Conservation (phyloP, 2,888 invertebrate genomes). For the Lithophane ornitopus region DNA sequence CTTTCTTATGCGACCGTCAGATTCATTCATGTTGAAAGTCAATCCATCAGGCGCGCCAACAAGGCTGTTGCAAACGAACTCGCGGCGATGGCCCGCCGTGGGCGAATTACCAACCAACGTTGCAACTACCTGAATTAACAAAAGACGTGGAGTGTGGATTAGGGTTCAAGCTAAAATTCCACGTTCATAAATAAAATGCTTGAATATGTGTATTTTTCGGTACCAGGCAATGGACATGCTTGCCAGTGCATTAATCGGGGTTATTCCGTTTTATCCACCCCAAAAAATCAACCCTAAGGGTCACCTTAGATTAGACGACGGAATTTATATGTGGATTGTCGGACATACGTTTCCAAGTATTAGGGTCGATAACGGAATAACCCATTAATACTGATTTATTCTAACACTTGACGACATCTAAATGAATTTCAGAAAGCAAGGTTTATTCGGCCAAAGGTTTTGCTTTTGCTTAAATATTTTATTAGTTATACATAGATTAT, state of each 20-base stretch:
- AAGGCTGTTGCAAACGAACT: constrained; percentile 79
- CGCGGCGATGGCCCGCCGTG: constrained; percentile 72
- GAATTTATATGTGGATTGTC: too few relatives aligned
- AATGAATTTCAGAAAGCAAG: background rate
- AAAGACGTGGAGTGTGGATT: background rate
- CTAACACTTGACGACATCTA: background rate
- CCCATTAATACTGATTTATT: background rate
- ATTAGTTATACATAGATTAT: background rate
- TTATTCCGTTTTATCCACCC: too few relatives aligned
- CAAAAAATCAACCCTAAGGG: too few relatives aligned
- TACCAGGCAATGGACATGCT: background rate
- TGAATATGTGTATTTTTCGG: background rate
- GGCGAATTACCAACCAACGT: constrained; percentile 73
- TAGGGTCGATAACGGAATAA: too few relatives aligned
- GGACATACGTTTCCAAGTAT: too few relatives aligned
- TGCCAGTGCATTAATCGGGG: too few relatives aligned
- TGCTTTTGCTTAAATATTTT: background rate
- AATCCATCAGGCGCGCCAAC: constrained; percentile 70
- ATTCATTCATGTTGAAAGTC: constrained; percentile 70
- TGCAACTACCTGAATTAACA: constrained; percentile 77
- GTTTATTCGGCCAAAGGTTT: background rate
- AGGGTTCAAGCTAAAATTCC: background rate
- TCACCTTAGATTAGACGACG: too few relatives aligned
- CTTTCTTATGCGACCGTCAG: constrained; percentile 55
- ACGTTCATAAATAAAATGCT: background rate